Evolutionary conservation across 2,888 invertebrate species (phyloP), one percentile per base, ranked within the genome.

Genomic region (Drosophila subsilvestris): DNA sequence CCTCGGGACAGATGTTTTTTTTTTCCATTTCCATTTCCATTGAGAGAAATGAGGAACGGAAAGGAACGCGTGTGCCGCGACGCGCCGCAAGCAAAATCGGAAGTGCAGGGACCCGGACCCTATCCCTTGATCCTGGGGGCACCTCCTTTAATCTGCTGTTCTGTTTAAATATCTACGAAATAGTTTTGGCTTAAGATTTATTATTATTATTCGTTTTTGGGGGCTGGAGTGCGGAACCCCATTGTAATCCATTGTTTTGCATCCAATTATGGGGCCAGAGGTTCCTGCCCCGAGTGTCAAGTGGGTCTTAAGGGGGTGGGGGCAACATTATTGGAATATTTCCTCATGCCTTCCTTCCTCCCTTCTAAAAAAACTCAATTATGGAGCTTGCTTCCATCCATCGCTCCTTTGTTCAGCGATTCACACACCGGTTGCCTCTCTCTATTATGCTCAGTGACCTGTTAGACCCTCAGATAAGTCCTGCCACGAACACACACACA

Each of bases 1-100:
- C 56, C 69, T 56, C 77, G 78, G 86, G 88, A 84, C 83, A 83
- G 89, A 83, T 88, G 89, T 25, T 25, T 25, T 25, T 25, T 22
- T 20, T 88, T 83, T 86, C 79, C 66, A 72, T 74, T 68, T 61
- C 82, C 27, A 47, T 45, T 57, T 37, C 12, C 32, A 43, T 51
- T 65, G 68, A 58, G 65, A 12, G 20, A 25, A 17, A 25, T 44
- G 48, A 65, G 45, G 22, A 54, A 10, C 7, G 60, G 55, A 60
- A 43, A 50, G 55, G 44, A 48, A 54, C 53, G 72, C 63, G 62
- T 67, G 60, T 80, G 25, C 25, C 25, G 75, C 56, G 76, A 3
- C 3, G 75, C 56, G 73, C 47, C 58, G 58, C 37, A 48, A 68
- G 57, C 47, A 69, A 78, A 63, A 82, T 80, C 86, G 79, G 86